Base-by-base conservation (phyloP, 2,113 vertebrate species). In the Carassius carassius region DNA sequence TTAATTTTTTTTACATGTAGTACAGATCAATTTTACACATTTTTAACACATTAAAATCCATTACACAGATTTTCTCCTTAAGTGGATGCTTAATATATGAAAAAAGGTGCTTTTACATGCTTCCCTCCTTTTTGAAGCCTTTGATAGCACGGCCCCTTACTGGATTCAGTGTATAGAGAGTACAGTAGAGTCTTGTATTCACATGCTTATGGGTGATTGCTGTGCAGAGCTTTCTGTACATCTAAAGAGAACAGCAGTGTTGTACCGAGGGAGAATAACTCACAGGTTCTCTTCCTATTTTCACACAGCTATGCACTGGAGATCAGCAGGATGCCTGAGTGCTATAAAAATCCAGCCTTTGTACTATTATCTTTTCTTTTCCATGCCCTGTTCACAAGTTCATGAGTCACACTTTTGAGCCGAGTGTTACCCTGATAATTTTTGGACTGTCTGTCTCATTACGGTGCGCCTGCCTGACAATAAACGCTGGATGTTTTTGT, bases 281-380 rank as follows among this genome's bases (percentile, higher is more conserved):
- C 58, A 41, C 23, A 23, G 62, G 17, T 19, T 56, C 83, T 84
- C 73, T 84, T 63, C 41, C 13, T 60, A 13, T 65, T 77, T 83
- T 37, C 47, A 67, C 47, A 37, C 83, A 56, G 19, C 29, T 47
- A 44, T 51, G 73, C 12, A 65, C 60, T 54, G 29, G 62, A 78
- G 83, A 65, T 84, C 82, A 77, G 73, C 56, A 17, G 81, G 56
- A 58, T 69, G 65, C 17, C 65, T 23, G 49, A 69, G 47, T 47
- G 63, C 63, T 72, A 70, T 41, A 67, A 58, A n/a, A 44, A 78
- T 49, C 35, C 41, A 3, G 14, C 8, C 78, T 25, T 17, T 51
- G 47, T 25, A 41, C 21, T 6, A 37, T 84, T 29, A 19, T 58
- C 19, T 76, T 85, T 44, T 25, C 58, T 58, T 58, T 23, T 80